phyloP scores from a whole-genome alignment of 2,888 invertebrate species.

The Drosophila antonietae region DNA sequence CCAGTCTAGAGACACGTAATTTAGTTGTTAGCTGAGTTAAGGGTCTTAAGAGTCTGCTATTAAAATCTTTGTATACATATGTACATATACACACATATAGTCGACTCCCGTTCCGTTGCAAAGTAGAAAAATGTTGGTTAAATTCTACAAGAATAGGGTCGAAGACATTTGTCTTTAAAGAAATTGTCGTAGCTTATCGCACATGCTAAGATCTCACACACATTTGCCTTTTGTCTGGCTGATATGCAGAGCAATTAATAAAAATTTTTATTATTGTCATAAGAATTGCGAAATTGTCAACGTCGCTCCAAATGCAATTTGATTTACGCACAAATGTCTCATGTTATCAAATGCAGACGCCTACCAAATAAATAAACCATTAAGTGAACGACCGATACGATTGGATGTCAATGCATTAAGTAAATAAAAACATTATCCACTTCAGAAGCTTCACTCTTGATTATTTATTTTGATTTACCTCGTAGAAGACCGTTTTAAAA shows the following conservation, averaged over 20 bases:
- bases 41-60: background rate
- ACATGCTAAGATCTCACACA: background rate
- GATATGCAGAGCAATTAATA: constrained; percentile 48
- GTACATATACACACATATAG: background rate
- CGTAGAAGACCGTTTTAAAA: background rate
- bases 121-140: background rate
- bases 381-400: constrained; percentile 70
- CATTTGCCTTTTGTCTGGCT: background rate
- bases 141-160: background rate
- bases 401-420: background rate
- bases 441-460: background rate
- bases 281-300: constrained; percentile 23
- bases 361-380: constrained; percentile 42
- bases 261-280: constrained; percentile 66
- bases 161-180: background rate
- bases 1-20: background rate
- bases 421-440: background rate
- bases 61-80: background rate
- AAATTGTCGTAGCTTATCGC: constrained; percentile 21
- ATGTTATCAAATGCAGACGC: constrained; percentile 64
- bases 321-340: constrained; percentile 55
- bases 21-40: background rate
- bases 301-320: constrained; percentile 38
- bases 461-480: background rate
- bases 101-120: background rate